Conservation (phyloP, 2,888 invertebrate species). For the Drosophila cognata region DNA sequence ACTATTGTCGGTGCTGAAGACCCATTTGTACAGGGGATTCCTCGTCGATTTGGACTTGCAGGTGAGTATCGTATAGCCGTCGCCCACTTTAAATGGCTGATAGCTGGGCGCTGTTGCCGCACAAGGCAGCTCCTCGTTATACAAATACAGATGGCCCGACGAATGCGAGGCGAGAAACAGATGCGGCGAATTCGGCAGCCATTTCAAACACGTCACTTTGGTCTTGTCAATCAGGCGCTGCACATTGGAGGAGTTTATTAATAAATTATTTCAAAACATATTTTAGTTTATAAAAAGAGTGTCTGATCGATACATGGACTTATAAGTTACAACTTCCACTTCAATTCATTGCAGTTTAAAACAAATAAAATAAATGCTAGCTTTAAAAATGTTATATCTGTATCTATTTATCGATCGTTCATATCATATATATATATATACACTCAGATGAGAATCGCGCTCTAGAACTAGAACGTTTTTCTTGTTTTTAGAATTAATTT, state of each 20-base stretch:
- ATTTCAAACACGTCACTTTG: constrained; percentile 96
- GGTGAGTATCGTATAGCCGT: constrained; percentile 96
- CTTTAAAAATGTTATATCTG: neutral
- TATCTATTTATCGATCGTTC: neutral
- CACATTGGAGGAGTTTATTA: constrained; percentile 4
- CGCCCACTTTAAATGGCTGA: constrained; percentile 97
- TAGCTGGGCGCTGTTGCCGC: constrained; percentile 96
- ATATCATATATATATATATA: neutral
- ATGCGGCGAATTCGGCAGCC: constrained; percentile 98
- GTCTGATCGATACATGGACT: neutral
- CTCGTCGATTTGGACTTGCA: constrained; percentile 98
- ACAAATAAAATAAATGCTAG: too few relatives aligned
- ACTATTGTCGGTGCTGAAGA: constrained; percentile 92
- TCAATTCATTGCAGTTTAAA: too few relatives aligned
- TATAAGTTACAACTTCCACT: neutral
- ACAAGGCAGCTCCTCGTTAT: constrained; percentile 97
- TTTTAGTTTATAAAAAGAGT: neutral
- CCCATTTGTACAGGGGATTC: constrained; percentile 97
- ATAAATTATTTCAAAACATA: neutral
- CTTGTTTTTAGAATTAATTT: neutral
- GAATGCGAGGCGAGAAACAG: constrained; percentile 97
- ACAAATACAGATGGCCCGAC: constrained; percentile 98
- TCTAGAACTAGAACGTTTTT: neutral
- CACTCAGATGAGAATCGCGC: neutral
- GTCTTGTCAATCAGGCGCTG: constrained; percentile 85